Percentiles rank a stretch among this genome's conserved stretches.
Evolutionary conservation across 35 echinoderm and acorn worm species (phyloP).

Genomic region (Apostichopus parvimensis): DNA sequence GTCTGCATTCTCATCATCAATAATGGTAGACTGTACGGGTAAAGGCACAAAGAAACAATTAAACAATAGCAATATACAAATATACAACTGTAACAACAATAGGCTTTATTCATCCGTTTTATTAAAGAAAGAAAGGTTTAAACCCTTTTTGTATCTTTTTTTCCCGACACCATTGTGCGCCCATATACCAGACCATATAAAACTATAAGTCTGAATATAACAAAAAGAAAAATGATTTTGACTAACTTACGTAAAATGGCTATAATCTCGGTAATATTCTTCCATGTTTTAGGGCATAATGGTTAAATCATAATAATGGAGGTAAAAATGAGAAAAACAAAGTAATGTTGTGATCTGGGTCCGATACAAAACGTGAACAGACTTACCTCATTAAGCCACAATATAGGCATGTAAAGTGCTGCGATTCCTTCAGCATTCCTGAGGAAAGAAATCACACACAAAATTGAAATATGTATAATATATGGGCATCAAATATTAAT

Average conservation of each 20-base stretch:
- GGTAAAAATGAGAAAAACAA: no score
- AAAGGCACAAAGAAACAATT: background rate
- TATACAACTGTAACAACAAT: background rate
- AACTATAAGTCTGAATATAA: background rate
- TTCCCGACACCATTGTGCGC: no score
- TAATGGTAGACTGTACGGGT: slow-evolving; percentile 32
- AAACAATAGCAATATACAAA: background rate
- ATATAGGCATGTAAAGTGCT: slow-evolving; percentile 13
- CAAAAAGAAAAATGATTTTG: background rate
- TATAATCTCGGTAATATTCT: background rate
- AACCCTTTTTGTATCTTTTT: background rate
- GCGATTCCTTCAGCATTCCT: background rate
- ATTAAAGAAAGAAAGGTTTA: background rate
- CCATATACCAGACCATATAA: background rate
- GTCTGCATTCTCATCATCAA: slow-evolving; percentile 63
- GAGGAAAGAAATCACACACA: background rate
- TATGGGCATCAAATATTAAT: no score
- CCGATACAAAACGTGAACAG: no score
- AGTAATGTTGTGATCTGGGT: no score
- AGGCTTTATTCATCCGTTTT: background rate
- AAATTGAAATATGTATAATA: background rate
- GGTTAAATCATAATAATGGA: no score
- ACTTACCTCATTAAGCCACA: slow-evolving; percentile 30
- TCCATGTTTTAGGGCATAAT: no score
- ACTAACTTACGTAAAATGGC: background rate